phyloP scores from a whole-genome alignment of 2,797 vertebrate genomes.

The Anguilla anguilla region DNA sequence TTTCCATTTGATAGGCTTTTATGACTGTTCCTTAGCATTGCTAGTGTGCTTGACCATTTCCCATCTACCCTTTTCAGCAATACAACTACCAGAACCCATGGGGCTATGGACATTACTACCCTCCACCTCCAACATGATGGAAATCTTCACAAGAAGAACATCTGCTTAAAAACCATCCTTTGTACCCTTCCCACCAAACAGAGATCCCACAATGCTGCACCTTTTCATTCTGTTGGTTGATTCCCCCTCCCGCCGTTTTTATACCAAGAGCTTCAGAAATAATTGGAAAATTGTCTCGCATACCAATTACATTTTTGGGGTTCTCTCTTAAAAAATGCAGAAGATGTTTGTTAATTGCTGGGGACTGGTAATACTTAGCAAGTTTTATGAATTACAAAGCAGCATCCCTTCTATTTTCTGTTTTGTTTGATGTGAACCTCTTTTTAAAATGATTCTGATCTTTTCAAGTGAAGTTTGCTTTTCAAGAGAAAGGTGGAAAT shows the following conservation, averaged over 20 bases:
- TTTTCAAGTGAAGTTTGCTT: conserved; percentile 1
- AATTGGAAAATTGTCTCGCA: conserved; percentile 1
- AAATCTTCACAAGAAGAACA: conserved; percentile 36
- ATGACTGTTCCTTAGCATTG: neutral
- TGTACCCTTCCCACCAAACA: conserved; percentile 18
- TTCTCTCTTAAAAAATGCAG: neutral
- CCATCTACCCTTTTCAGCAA: conserved; percentile 62
- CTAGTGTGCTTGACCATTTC: neutral
- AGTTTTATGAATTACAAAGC: conserved; percentile 24
- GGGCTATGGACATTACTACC: conserved; percentile 98
- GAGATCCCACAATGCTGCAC: too few species aligned
- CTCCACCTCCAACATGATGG: conserved; percentile 89
- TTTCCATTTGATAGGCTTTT: neutral
- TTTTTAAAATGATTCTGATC: neutral
- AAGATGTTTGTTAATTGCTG: neutral
- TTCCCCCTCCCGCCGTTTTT: neutral
- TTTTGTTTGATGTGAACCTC: neutral
- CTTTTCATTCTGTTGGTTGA: conserved; percentile 26
- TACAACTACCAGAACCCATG: conserved; percentile 92
- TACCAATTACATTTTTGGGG: neutral
- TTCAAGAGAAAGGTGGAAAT: neutral
- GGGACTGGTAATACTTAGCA: neutral
- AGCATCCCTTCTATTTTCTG: conserved; percentile 2
- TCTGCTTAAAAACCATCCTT: neutral
- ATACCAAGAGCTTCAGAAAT: neutral